Percentiles rank a stretch among this genome's conserved stretches.
Evolutionary conservation across 2,888 invertebrate species (phyloP).

Genomic region (Zootermopsis nevadensis): DNA sequence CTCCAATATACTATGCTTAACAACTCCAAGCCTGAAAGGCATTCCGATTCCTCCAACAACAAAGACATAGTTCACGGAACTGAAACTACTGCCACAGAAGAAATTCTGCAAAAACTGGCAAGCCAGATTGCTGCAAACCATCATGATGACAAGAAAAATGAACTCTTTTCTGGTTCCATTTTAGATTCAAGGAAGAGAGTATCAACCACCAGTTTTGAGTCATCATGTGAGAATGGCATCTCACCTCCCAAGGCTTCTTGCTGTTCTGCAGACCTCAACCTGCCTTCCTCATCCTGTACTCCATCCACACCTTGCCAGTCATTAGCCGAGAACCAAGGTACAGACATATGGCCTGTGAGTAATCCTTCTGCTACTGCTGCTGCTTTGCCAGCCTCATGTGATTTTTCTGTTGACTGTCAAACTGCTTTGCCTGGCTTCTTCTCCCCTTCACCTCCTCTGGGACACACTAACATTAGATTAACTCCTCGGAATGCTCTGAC

Average conservation of each 20-base stretch:
- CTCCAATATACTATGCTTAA: background rate
- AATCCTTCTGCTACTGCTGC: constrained; percentile 16
- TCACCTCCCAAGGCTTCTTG: constrained; percentile 37
- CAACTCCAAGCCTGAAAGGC: background rate
- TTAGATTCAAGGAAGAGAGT: constrained; percentile 10
- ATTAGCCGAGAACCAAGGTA: constrained; percentile 3
- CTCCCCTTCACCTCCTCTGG: constrained; percentile 54
- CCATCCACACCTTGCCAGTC: constrained; percentile 11
- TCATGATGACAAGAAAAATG: background rate
- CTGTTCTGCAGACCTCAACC: background rate
- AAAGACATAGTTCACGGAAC: background rate
- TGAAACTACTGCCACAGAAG: background rate
- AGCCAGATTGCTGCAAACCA: constrained; percentile 23
- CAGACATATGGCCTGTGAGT: constrained; percentile 43
- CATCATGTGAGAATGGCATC: background rate
- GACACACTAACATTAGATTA: constrained; percentile 36
- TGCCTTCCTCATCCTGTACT: constrained; percentile 23
- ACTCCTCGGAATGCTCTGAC: constrained; percentile 49
- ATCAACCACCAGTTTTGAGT: constrained; percentile 19
- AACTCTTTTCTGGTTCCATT: background rate
- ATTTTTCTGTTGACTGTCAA: constrained; percentile 20
- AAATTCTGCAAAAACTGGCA: constrained; percentile 30
- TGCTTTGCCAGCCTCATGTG: constrained; percentile 25
- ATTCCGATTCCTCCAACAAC: background rate
- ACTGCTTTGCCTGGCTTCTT: constrained; percentile 42